These are phyloP conservation scores for Endotricha flammealis DNA, from an alignment of 2,888 invertebrate genomes.

Conservation along the genomic window DNA sequence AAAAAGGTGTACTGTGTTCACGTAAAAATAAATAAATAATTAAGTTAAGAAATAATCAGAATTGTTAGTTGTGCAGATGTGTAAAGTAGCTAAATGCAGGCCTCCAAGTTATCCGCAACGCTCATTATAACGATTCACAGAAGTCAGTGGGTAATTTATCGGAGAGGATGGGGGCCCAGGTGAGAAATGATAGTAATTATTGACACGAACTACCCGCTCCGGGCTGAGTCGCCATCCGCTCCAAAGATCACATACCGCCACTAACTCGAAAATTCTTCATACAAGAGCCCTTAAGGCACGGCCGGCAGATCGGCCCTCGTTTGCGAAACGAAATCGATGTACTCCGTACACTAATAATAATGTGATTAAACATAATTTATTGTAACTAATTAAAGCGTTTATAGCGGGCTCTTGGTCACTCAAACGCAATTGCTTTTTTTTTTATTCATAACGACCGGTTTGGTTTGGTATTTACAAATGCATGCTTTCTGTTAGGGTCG, in stretches of 20 bases:
- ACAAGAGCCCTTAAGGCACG: conserved; percentile 59
- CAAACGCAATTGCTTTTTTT: too few species aligned
- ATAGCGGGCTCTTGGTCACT: too few species aligned
- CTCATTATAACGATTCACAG: conserved; percentile 67
- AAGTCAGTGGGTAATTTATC: conserved; percentile 63
- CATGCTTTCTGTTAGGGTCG: too few species aligned
- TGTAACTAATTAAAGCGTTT: too few species aligned
- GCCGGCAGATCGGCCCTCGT: conserved; percentile 38
- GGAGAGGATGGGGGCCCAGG: conserved; percentile 57
- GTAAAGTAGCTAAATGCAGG: conserved; percentile 48
- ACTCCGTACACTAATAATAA: too few species aligned
- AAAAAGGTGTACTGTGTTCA: too few species aligned
- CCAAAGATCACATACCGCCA: conserved; percentile 62
- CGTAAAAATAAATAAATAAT: too few species aligned
- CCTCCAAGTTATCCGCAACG: conserved; percentile 44
- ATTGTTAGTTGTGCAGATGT: conserved; percentile 28
- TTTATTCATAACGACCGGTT: too few species aligned
- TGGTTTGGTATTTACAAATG: too few species aligned
- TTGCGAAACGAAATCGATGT: conserved; percentile 47
- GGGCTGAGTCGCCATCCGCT: conserved; percentile 47
- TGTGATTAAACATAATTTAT: too few species aligned
- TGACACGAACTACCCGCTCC: conserved; percentile 64
- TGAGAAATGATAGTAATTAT: conserved; percentile 72
- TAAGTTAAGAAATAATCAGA: conserved; percentile 4
- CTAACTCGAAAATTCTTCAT: conserved; percentile 72